These are phyloP conservation scores for Orthosia gracilis DNA, from an alignment of 2,888 invertebrate species.

Conservation along the genomic window DNA sequence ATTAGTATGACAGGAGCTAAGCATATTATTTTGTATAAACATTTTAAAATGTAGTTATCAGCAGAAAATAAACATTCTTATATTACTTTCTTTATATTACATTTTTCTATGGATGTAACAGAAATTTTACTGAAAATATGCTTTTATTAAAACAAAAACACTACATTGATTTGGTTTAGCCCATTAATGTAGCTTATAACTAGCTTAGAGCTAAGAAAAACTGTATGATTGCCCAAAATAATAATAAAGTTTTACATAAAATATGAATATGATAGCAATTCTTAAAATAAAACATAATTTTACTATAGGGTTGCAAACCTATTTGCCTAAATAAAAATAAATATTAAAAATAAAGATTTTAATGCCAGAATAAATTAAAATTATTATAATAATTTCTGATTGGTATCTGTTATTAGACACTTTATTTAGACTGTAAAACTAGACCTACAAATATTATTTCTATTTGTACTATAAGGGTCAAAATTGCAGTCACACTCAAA, in stretches of 20 bases:
- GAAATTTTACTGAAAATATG: background rate
- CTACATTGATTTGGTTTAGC: background rate
- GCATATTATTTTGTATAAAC: background rate
- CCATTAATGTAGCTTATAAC: no score
- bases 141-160: background rate
- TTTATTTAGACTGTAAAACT: background rate
- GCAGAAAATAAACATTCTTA: background rate
- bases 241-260: no score
- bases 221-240: no score
- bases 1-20: slow-evolving; percentile 27
- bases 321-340: background rate
- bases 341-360: background rate
- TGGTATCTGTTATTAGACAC: background rate
- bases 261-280: background rate
- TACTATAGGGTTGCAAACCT: background rate
- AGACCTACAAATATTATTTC: background rate
- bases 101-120: background rate
- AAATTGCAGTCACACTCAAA: no score
- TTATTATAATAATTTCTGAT: background rate
- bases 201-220: no score
- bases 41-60: slow-evolving; percentile 3
- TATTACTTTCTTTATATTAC: background rate
- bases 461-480: no score
- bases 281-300: background rate
- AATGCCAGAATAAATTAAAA: background rate